Conservation (phyloP, 2,113 vertebrate genomes). For the Tetrao urogallus region DNA sequence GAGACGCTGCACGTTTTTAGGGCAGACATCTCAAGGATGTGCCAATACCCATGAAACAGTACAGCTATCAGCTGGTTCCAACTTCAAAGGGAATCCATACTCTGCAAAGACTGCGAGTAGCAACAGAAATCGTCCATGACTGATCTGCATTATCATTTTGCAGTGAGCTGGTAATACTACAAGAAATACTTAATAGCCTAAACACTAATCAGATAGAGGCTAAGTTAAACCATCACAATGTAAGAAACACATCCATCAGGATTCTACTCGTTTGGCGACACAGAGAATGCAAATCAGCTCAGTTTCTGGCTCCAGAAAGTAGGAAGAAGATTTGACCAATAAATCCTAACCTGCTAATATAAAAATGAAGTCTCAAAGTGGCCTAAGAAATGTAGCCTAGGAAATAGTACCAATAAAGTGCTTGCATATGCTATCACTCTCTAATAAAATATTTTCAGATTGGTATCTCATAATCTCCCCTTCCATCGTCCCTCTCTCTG, state of each 20-base stretch:
- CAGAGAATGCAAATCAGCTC: conserved; percentile 14
- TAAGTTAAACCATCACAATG: conserved; percentile 15
- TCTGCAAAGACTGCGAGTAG: not conserved
- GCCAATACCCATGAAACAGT: not conserved
- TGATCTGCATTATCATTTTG: conserved; percentile 28
- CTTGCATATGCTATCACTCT: not conserved
- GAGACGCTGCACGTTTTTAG: not conserved
- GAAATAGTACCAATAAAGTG: conserved; percentile 24
- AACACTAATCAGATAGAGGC: conserved; percentile 27
- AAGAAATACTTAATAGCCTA: conserved; percentile 20
- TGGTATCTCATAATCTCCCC: not conserved
- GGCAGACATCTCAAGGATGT: not conserved
- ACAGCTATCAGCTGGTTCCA: not conserved
- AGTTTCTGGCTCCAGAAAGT: not conserved
- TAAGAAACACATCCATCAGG: not conserved
- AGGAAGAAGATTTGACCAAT: conserved; percentile 5
- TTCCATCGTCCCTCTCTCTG: not conserved
- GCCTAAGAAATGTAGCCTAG: conserved; percentile 25
- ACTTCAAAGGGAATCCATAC: not conserved
- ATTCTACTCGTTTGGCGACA: not conserved
- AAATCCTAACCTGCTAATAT: not conserved
- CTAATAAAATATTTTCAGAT: conserved; percentile 20
- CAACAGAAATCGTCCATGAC: conserved; percentile 27
- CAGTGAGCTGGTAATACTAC: conserved; percentile 23
- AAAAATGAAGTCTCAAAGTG: conserved; percentile 24